Evolutionary conservation across 2,113 vertebrate species (phyloP), one percentile per base, ranked within the genome.

Genomic region (Microtus montanus): DNA sequence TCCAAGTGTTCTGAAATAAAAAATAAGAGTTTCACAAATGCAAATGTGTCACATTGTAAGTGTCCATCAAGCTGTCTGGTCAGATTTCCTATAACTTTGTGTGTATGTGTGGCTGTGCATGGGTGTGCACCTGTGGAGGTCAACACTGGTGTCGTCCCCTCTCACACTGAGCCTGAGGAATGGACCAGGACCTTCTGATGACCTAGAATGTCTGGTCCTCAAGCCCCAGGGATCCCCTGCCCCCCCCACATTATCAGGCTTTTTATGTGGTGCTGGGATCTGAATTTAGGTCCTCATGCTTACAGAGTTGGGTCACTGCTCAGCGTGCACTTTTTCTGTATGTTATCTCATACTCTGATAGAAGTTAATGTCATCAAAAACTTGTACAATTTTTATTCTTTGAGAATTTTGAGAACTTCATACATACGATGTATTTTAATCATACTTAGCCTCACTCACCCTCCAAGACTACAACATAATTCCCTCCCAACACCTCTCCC

Each of bases 291-390:
- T 68, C 28, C 5, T 33, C 30, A 30, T 33, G 11, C 30, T 33
- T 14, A 33, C 28, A 33, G 12, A 70, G 33, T 7, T 13, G 1
- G 14, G 6, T 5, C 33, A 35, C 0, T 35, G 68, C 3, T 5
- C 30, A 33, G 66, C 14, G 0, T 33, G 33, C 0, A 15, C 68
- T 70, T 70, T 70, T 6, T 70, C 33, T 35, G 68, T 7, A 15
- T 70, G 33, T 7, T 41, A 35, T 68, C 12, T 35, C 4, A 0
- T 17, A 70, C 14, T 35, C 33, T 70, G 3, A 70, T 41, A 41
- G 41, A 35, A 70, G 13, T 70, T 70, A 6, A 70, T 5, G 1
- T 70, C 7, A 7, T 15, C 14, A 70, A 70, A 35, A 70, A 35
- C 33, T 35, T 70, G 4, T 6, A 68, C 12, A 64, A 68, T 33